Base-by-base conservation (phyloP, 2,113 vertebrate species). In the Neodontobutis hainanensis region DNA sequence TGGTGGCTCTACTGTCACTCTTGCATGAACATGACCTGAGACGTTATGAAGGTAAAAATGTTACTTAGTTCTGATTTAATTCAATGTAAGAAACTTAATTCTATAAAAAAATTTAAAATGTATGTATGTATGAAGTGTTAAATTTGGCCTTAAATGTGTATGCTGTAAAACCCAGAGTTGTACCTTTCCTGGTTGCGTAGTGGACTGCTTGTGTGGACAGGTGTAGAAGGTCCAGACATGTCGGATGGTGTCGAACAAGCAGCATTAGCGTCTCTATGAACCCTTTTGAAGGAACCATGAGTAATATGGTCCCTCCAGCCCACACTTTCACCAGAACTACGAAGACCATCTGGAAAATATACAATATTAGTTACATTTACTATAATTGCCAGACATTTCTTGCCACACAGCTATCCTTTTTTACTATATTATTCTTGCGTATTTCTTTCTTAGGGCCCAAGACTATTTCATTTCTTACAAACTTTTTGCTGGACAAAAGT, bases 201-300 rank as follows among this genome's bases (percentile, higher is more conserved):
- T 0, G 95, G 94, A 66, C 95, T 96, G 90, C 95, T 95, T 77
- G 92, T 94, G 77, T 94, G 94, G 50, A 95, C 89, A 0, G 94
- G 94, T 0, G 92, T 93, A 56, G 94, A 77, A 0, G 93, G 88
- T 48, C 89, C 93, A 3, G 94, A 93, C 65, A 92, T 75, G 61
- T 94, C 93, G 0, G 93, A 92, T 1, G 92, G 84, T 1, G 91
- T 89, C 48, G 90, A 91, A 65, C 87, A 93, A 1, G 85, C 53
- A n/a, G 79, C 85, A 2, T 83, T 90, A 27, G 66, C 73, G 0
- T 94, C 92, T 75, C 80, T 89, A 48, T 92, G 90, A 50, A 87
- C 78, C 53, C 85, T 90, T 55, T 89, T 92, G 50, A 93, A 86
- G 19, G 93, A 92, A 36, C 88, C 88, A 1, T 92, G 93, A 68